Evolutionary conservation across 2,888 invertebrate species (phyloP).

Genomic region (Pycnomerus fuliginosus): DNA sequence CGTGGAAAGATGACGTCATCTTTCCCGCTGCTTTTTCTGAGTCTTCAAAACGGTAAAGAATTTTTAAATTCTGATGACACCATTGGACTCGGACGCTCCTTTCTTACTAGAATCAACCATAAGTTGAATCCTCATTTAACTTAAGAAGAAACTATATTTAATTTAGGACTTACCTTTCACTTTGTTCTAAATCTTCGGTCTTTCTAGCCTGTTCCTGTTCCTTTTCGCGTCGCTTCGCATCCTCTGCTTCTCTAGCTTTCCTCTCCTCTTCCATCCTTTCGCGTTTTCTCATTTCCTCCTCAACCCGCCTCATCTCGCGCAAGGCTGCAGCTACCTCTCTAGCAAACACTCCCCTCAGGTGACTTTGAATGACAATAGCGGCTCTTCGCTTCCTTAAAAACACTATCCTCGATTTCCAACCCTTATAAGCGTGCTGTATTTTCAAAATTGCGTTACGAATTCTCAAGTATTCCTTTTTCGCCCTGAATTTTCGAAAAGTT

Average conservation of each 20-base stretch:
- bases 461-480: slow-evolving; percentile 66
- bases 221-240: slow-evolving; percentile 44
- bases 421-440: slow-evolving; percentile 82
- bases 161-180: slow-evolving; percentile 63
- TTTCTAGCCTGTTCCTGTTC: slow-evolving; percentile 40
- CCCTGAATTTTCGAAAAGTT: slow-evolving; percentile 66
- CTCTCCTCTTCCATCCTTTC: slow-evolving; percentile 73
- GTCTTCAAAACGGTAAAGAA: too few species aligned
- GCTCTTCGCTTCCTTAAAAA: slow-evolving; percentile 81
- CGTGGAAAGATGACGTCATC: too few species aligned
- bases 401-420: slow-evolving; percentile 79
- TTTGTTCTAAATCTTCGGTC: slow-evolving; percentile 61
- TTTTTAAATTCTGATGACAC: too few species aligned
- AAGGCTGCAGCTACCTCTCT: slow-evolving; percentile 84
- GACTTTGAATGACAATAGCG: slow-evolving; percentile 82
- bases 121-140: too few species aligned
- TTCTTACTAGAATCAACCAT: too few species aligned
- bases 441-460: slow-evolving; percentile 68
- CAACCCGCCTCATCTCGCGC: slow-evolving; percentile 82
- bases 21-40: too few species aligned
- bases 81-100: too few species aligned
- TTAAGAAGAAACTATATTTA: too few species aligned
- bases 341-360: slow-evolving; percentile 85
- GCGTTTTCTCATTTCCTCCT: slow-evolving; percentile 80
- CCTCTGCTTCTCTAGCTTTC: slow-evolving; percentile 60